phyloP scores from a whole-genome alignment of 2,113 vertebrate genomes.

The Steatornis caripensis region DNA sequence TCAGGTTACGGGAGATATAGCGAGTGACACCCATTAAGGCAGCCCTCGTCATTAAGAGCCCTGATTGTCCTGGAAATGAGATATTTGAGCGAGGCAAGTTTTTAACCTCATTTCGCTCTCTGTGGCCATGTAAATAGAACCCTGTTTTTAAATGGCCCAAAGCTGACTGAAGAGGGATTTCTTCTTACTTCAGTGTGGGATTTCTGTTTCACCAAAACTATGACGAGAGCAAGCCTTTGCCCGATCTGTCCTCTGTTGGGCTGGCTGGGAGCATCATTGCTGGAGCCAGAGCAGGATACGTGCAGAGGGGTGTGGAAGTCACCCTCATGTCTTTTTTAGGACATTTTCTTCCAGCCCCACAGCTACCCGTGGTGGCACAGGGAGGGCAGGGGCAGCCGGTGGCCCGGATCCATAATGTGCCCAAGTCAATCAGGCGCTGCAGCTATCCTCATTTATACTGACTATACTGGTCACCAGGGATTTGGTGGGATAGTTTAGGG shows the following conservation, averaged over 20 bases:
- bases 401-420: background rate
- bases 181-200: background rate
- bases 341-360: background rate
- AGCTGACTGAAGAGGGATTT: background rate
- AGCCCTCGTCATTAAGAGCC: background rate
- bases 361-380: background rate
- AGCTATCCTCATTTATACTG: background rate
- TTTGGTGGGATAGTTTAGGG: background rate
- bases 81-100: background rate
- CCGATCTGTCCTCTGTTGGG: background rate
- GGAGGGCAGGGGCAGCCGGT: background rate
- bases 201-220: background rate
- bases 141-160: background rate
- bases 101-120: background rate
- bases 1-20: background rate
- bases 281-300: fast-evolving
- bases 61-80: background rate
- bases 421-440: background rate
- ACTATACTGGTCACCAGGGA: background rate
- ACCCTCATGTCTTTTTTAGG: background rate
- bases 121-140: background rate
- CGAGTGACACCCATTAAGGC: background rate
- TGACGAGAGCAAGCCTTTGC: background rate
- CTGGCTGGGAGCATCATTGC: background rate
- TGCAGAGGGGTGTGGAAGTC: background rate